Conservation (phyloP, 2,797 vertebrate genomes). For the Sebastes alutus region DNA sequence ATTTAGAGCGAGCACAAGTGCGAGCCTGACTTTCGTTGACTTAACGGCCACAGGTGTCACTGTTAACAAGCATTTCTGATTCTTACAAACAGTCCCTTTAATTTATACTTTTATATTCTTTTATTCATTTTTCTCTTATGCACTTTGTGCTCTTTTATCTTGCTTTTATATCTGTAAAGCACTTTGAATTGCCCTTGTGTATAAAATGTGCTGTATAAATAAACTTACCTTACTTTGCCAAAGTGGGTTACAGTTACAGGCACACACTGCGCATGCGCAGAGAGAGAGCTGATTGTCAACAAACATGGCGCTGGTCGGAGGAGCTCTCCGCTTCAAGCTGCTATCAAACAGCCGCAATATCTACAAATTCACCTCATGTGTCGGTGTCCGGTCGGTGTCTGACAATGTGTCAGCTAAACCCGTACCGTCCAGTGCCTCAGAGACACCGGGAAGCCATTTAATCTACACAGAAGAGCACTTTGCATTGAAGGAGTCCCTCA, state of each 20-base stretch:
- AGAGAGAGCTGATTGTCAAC: neutral
- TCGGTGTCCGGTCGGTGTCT: conserved; percentile 60
- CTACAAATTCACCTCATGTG: conserved; percentile 16
- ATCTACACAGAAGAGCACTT: conserved; percentile 77
- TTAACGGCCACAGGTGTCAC: no score
- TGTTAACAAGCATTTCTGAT: no score
- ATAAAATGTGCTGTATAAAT: no score
- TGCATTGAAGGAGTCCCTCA: conserved; percentile 78
- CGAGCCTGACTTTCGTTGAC: no score
- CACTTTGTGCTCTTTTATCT: no score
- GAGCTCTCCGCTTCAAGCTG: conserved; percentile 18
- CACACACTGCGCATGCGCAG: conserved; percentile 70
- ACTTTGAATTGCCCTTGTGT: no score
- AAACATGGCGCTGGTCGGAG: conserved; percentile 69
- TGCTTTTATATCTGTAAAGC: no score
- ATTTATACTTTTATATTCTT: no score
- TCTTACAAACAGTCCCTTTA: no score
- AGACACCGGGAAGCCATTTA: conserved; percentile 43
- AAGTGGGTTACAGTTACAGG: fast-evolving
- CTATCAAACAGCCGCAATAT: conserved; percentile 15
- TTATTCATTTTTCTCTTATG: no score
- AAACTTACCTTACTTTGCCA: no score
- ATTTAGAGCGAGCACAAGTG: no score
- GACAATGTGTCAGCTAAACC: conserved; percentile 63
- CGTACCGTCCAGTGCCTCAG: conserved; percentile 13